These are phyloP conservation scores for Cheirogaleus major DNA, from an alignment of 2,797 vertebrate species.

Conservation along the genomic window DNA sequence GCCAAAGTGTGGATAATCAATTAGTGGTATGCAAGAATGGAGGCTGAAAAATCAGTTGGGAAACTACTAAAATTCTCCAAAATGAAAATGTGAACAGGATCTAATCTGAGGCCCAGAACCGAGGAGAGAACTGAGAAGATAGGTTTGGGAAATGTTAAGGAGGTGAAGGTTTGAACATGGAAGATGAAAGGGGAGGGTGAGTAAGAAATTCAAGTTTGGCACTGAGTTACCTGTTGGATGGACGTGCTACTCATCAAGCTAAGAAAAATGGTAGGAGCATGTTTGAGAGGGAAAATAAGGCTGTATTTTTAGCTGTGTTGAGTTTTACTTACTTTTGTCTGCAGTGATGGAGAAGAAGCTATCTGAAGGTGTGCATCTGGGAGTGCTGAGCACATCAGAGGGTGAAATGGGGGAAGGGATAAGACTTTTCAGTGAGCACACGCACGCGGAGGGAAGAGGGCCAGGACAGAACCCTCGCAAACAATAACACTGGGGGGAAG, in stretches of 20 bases:
- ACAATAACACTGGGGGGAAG: neutral
- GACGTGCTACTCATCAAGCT: neutral
- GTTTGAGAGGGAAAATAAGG: neutral
- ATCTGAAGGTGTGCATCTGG: neutral
- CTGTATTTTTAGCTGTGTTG: neutral
- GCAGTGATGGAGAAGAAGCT: neutral
- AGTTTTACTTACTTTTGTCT: neutral
- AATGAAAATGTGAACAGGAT: neutral
- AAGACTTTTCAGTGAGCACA: neutral
- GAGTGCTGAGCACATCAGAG: neutral
- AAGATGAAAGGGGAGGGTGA: neutral
- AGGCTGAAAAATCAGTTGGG: neutral
- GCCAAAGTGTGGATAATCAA: neutral
- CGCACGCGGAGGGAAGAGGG: neutral
- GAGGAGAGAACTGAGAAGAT: neutral
- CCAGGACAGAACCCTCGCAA: neutral
- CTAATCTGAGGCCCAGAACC: neutral
- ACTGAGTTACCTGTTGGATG: neutral
- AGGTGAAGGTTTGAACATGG: neutral
- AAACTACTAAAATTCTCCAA: conserved; percentile 34
- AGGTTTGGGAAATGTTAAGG: neutral
- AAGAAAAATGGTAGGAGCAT: neutral
- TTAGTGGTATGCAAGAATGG: neutral
- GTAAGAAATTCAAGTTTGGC: neutral
- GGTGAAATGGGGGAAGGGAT: neutral